Evolutionary conservation across 2,113 vertebrate species (phyloP), one percentile per base, ranked within the genome.

Genomic region (Lanius collurio): DNA sequence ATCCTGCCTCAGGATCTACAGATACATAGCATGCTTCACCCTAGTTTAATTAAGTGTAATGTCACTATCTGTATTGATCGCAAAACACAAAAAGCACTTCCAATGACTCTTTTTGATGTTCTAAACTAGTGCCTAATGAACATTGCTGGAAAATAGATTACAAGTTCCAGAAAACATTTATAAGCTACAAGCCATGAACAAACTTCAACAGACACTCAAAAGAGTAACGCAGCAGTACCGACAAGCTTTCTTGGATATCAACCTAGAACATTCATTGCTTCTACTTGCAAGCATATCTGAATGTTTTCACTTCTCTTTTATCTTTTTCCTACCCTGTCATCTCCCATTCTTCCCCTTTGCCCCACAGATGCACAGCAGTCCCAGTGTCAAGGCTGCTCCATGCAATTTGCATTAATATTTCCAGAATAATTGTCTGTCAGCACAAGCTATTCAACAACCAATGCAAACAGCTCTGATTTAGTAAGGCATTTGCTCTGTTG

Each of bases 21-120:
- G 89, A 89, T 68, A 83, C 30, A 35, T 9, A 87, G 39, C 44
- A 67, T 0, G 0, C 41, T 83, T 90, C 39, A 62, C 39, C 4
- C 6, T 39, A 53, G 50, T 60, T 91, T 96, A 94, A 96, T 96
- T 96, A 96, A 94, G 17, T 65, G 27, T 69, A 87, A 84, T 90
- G 93, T 87, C 80, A 87, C 65, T 94, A 94, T 94, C 93, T 78
- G 27, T 89, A 94, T 75, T n/a, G 60, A 92, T 93, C 7, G 1
- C 53, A 49, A 49, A 90, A 87, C 35, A 88, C 47, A 71, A 73
- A 68, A 89, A 93, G 15, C 24, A 64, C 74, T 91, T 91, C 77
- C 64, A 84, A 27, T 90, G 17, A 49, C 60, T 91, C 83, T 85
- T 87, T 92, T 87, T 83, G 10, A 68, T 92, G 79, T 75, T 75